Evolutionary conservation across 2,797 vertebrate species (phyloP), one percentile per base, ranked within the genome.

Genomic region (Falco novaeseelandiae): DNA sequence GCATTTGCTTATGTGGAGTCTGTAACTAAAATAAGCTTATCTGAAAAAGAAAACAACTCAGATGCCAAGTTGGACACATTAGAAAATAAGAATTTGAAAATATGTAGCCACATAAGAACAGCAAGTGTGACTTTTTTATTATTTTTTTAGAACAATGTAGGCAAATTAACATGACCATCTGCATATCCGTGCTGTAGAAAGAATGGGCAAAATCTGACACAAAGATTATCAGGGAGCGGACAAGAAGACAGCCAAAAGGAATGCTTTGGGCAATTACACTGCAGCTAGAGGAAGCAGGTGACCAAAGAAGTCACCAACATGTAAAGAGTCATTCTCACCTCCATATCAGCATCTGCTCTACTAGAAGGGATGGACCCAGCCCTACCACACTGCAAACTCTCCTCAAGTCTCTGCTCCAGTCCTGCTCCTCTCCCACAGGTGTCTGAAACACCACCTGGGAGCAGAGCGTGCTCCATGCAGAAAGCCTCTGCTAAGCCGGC

Each of bases 371-470:
- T 9, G 26, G 14, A 74, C 55, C 22, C 66, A 59, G 59, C 17
- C 38, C 48, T 22, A 7, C 23, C 14, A 14, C 1, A 15, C 44
- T 63, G 34, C 59, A 44, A 27, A 51, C 20, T 8, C 23, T 21
- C 16, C 69, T 40, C 27, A 29, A 29, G 25, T 6, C 38, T 55
- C 66, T 65, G 65, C 15, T 52, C 59, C 55, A 54, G 8, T 29
- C 27, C 63, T 27, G 59, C 32, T 58, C 26, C 40, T 9, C 10
- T 61, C 44, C 38, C 18, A 21, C 27, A 40, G 61, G 40, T 8
- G 1, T 4, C 36, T 26, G 22, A 49, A 72, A 26, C 48, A 22
- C n/a, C 0, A 0, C 1, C 1, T 1, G 32, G 69, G 19, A 44
- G 44, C 48, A 52, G 57, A 34, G 30, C 7, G 18, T 1, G 5